Conservation (phyloP, 1,140 invertebrate genomes). For the Calephelis nemesis region DNA sequence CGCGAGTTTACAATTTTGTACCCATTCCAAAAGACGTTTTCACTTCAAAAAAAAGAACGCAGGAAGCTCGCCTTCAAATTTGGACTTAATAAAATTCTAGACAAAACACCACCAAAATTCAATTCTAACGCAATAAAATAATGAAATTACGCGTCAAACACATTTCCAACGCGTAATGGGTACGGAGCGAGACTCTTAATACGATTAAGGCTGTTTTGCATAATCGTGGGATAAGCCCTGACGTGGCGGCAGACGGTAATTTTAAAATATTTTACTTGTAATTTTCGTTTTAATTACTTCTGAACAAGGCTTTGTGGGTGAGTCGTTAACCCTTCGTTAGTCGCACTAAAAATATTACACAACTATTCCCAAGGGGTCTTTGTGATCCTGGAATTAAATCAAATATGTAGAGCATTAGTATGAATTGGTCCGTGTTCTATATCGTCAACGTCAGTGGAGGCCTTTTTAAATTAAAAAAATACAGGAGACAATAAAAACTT, state of each 20-base stretch:
- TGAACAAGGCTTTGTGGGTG: neutral
- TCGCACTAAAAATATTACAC: neutral
- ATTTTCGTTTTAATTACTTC: slow-evolving; percentile 15
- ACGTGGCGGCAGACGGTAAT: slow-evolving; percentile 21
- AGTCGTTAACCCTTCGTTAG: neutral
- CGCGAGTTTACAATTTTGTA: no score
- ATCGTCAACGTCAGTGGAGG: no score
- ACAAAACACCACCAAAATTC: slow-evolving; percentile 36
- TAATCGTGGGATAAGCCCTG: slow-evolving; percentile 35
- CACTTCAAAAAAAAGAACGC: neutral
- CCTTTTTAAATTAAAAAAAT: no score
- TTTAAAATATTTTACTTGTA: slow-evolving; percentile 24
- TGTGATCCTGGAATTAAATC: no score
- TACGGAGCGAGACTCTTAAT: slow-evolving; percentile 34
- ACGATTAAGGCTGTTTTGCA: slow-evolving; percentile 46
- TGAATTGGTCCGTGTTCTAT: no score
- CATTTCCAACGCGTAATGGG: slow-evolving; percentile 27
- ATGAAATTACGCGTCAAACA: slow-evolving; percentile 48
- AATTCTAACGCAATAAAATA: slow-evolving; percentile 42
- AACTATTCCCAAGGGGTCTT: no score
- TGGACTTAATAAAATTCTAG: slow-evolving; percentile 21
- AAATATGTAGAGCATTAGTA: no score
- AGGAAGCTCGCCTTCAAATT: neutral
- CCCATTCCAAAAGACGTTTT: no score
- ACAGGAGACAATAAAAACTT: no score